Evolutionary conservation across 2,888 invertebrate genomes (phyloP).

Genomic region (Lasioglossum lativentre): DNA sequence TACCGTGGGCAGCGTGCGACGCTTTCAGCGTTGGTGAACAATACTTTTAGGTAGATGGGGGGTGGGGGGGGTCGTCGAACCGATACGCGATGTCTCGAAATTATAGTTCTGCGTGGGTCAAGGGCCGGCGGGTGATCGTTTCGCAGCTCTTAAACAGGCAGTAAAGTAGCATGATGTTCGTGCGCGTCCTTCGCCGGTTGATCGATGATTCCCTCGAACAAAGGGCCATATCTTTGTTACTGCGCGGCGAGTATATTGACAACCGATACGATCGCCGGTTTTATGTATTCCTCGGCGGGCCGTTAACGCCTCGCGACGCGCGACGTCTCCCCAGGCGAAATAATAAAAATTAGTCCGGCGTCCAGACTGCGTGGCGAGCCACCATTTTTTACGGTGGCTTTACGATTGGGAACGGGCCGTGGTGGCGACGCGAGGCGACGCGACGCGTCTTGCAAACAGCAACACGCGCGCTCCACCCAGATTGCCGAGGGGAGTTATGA

Average conservation of each 20-base stretch:
- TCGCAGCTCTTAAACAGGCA: slow-evolving; percentile 64
- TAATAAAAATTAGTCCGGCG: slow-evolving; percentile 21
- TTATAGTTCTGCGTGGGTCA: slow-evolving; percentile 58
- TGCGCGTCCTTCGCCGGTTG: slow-evolving; percentile 58
- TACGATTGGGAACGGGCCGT: slow-evolving; percentile 36
- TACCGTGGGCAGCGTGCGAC: not conserved
- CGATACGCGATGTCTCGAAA: slow-evolving; percentile 41
- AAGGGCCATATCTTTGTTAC: slow-evolving; percentile 70
- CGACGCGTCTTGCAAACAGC: slow-evolving; percentile 5
- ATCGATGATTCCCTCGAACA: slow-evolving; percentile 71
- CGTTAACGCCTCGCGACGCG: slow-evolving; percentile 22
- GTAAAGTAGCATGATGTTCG: slow-evolving; percentile 62
- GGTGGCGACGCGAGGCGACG: not conserved
- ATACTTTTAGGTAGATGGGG: not conserved
- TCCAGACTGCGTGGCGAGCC: slow-evolving; percentile 46
- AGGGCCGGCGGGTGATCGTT: slow-evolving; percentile 53
- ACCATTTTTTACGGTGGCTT: slow-evolving; percentile 37
- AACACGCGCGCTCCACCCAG: not conserved
- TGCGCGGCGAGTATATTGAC: slow-evolving; percentile 51
- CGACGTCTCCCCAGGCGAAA: not conserved
- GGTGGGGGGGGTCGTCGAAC: slow-evolving; percentile 51
- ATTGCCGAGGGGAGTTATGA: not conserved
- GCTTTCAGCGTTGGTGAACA: not conserved
- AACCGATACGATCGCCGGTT: slow-evolving; percentile 21
- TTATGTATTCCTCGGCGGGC: slow-evolving; percentile 34